Evolutionary conservation across 2,888 invertebrate genomes (phyloP).

Genomic region (Patella ulyssiponensis): DNA sequence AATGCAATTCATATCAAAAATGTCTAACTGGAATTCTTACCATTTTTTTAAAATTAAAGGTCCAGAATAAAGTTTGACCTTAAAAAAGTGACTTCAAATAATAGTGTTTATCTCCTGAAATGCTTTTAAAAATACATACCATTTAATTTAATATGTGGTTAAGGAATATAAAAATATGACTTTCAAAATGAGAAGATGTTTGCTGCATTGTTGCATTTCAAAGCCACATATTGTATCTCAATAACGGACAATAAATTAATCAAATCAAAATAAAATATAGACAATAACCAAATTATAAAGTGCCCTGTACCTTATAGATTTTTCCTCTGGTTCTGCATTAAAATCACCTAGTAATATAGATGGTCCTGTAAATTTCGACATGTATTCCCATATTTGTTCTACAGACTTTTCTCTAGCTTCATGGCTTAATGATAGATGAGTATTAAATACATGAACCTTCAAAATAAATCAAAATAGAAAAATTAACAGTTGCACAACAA

Average conservation of each 20-base stretch:
- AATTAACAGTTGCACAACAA: background rate
- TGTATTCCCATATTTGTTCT: conserved; percentile 49
- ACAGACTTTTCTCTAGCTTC: conserved; percentile 58
- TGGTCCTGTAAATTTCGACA: conserved; percentile 44
- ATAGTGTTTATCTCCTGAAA: too few species aligned
- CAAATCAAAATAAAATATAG: background rate
- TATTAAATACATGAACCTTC: conserved; percentile 56
- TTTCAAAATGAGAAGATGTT: too few species aligned
- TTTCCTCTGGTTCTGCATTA: conserved; percentile 60
- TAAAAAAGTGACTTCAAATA: too few species aligned
- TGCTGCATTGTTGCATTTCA: too few species aligned
- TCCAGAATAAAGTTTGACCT: too few species aligned
- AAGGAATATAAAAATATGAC: too few species aligned
- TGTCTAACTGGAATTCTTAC: too few species aligned
- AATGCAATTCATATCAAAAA: too few species aligned
- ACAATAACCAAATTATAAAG: background rate
- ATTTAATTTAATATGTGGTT: too few species aligned
- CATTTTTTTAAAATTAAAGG: too few species aligned
- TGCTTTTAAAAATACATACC: too few species aligned
- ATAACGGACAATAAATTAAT: background rate
- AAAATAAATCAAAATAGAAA: background rate
- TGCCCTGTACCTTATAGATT: conserved; percentile 49
- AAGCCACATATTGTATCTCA: background rate
- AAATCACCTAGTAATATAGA: conserved; percentile 58
- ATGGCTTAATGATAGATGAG: conserved; percentile 62